Base-by-base conservation (phyloP, 2,113 vertebrate genomes). In the Egretta garzetta region DNA sequence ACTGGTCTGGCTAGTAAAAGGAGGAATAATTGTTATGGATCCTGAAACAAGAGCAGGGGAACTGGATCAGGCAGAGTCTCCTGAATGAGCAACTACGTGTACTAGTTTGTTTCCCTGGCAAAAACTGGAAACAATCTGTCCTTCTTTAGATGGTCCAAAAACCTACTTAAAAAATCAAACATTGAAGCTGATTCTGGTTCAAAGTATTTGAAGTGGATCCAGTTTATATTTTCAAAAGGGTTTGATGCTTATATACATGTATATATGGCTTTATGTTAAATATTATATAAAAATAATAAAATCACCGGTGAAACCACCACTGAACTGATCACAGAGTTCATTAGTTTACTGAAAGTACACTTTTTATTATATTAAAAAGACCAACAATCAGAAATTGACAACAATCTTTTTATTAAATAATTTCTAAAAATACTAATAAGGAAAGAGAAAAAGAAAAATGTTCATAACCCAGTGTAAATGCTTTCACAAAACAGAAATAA, bases 61-160 rank as follows among this genome's bases (percentile, higher is more conserved):
- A 26, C 81, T 72, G 58, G 66, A 91, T 43, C 41, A 87, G 70
- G 22, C 58, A 73, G 28, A 77, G 35, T 49, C n/a, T 37, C 28
- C 52, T 23, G 45, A 41, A 75, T 32, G 20, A 80, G 56, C 4
- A 58, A 82, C 70, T 93, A 62, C 10, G 5, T 93, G 84, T 74
- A 17, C 26, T 90, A 10, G 24, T 73, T 92, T 85, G 8, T 53
- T 93, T 91, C 85, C 84, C 63, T 92, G 90, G 90, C 93, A 93
- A n/a, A 82, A 85, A 17, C 33, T 88, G 41, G 62, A 93, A 79
- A 90, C 87, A 95, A 85, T 92, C 71, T 96, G 90, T 97, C 58
- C 70, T 91, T 23, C 70, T 58, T 58, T 6, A 47, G 71, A 93
- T 76, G 58, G 14, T 86, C 90, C 92, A 96, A 86, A 93, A 91